A percentile compares a stretch with the other conserved stretches of the same genome.
These are phyloP conservation scores for Eulemur mongoz DNA, from an alignment of 2,797 vertebrate species.

Conservation along the genomic window DNA sequence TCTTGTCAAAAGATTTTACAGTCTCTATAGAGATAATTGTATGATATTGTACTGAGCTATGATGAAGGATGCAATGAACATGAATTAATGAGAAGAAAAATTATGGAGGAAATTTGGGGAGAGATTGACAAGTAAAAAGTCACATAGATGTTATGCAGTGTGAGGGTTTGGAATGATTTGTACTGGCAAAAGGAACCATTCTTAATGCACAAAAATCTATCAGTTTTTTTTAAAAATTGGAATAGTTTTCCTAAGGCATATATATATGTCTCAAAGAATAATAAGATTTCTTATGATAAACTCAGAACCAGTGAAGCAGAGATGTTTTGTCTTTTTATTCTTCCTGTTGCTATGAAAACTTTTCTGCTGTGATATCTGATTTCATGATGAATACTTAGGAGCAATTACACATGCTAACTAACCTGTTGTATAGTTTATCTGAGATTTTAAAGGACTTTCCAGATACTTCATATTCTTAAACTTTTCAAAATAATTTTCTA, in stretches of 20 bases:
- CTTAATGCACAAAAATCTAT: background rate
- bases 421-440: background rate
- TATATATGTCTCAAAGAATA: background rate
- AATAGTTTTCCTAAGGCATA: background rate
- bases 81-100: background rate
- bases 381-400: background rate
- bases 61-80: background rate
- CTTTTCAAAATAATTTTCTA: constrained; percentile 22
- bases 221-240: background rate
- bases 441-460: constrained; percentile 18
- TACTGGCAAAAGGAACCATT: background rate
- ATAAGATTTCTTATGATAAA: background rate
- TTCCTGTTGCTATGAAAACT: constrained; percentile 35
- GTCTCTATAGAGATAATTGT: background rate
- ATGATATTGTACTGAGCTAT: background rate
- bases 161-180: background rate
- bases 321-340: background rate
- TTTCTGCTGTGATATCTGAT: background rate
- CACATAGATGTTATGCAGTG: too few species aligned
- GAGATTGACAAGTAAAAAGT: background rate
- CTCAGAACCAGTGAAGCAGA: background rate
- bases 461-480: background rate
- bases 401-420: background rate
- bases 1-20: background rate
- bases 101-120: background rate